Evolutionary conservation across 2,888 invertebrate genomes (phyloP).

Genomic region (Aricia artaxerxes): DNA sequence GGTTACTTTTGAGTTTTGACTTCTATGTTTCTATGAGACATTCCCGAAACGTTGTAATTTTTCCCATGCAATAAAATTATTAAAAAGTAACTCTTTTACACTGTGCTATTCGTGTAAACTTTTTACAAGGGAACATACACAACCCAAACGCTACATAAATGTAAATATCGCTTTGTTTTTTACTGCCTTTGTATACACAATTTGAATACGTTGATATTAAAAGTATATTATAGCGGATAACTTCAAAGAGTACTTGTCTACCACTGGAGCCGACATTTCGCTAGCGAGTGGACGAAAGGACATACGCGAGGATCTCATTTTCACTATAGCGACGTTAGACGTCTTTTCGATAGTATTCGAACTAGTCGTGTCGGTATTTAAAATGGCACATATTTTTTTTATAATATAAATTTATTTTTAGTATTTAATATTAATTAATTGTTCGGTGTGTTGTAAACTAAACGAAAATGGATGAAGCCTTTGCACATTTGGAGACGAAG

Average conservation of each 20-base stretch:
- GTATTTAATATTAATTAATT: not conserved
- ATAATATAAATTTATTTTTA: not conserved
- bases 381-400: not conserved
- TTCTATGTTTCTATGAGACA: no score
- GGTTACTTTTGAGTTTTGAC: no score
- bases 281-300: constrained; percentile 10
- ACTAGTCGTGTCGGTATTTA: not conserved
- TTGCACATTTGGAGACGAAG: constrained; percentile 61
- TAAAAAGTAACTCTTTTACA: no score
- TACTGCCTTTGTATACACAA: no score
- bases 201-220: no score
- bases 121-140: no score
- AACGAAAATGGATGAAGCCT: constrained; percentile 70
- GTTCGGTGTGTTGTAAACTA: not conserved
- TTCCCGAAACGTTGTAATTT: no score
- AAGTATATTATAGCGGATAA: not conserved
- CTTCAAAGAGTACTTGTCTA: not conserved
- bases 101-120: no score
- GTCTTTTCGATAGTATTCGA: not conserved
- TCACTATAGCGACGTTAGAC: not conserved
- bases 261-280: not conserved
- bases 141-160: no score
- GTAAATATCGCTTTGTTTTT: no score
- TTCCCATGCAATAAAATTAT: no score
- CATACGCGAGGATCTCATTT: constrained; percentile 8